Evolutionary conservation across 2,797 vertebrate species (phyloP), one percentile per base, ranked within the genome.

Genomic region (Mallotus villosus): DNA sequence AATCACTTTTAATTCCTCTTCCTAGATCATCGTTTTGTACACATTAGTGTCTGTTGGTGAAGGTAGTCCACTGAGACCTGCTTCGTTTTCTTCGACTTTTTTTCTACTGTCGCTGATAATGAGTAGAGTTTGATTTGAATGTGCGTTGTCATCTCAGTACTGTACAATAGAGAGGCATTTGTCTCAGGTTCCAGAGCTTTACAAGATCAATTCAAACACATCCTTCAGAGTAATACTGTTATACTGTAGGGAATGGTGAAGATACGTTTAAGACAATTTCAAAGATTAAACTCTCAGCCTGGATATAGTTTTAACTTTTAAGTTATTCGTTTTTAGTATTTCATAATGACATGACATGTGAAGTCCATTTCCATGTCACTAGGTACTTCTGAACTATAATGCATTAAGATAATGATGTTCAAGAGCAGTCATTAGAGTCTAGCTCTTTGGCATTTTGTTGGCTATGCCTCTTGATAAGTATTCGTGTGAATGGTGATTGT

Each of bases 31-130:
- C 61, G 29, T 71, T 29, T 78, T 63, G 29, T 63, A 29, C 55
- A 57, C 65, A 79, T 70, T 78, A 62, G 29, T 24, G 9, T 34
- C 74, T 68, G 73, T 83, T 59, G 77, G 77, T 78, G 69, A 75
- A 71, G 71, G 69, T 49, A 0, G 67, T 70, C 77, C 74, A 49
- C 55, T 57, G 69, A 74, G 63, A 64, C 24, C 32, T 27, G 27
- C 41, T 19, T 71, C 41, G 27, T 65, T 65, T 11, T 37, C 29
- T 73, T 70, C 55, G 57, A 32, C 32, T 25, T 46, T 57, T 63
- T 49, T 27, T 46, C 65, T 53, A 63, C 61, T n/a, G 29, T 19
- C 21, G n/a, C 51, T 53, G 24, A 63, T 21, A 41, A 63, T 51
- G 34, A 63, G 63, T 57, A 8, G 1, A 14, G 61, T 34, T n/a